These are phyloP conservation scores for Abramis brama DNA, from an alignment of 2,113 vertebrate genomes.

Conservation along the genomic window DNA sequence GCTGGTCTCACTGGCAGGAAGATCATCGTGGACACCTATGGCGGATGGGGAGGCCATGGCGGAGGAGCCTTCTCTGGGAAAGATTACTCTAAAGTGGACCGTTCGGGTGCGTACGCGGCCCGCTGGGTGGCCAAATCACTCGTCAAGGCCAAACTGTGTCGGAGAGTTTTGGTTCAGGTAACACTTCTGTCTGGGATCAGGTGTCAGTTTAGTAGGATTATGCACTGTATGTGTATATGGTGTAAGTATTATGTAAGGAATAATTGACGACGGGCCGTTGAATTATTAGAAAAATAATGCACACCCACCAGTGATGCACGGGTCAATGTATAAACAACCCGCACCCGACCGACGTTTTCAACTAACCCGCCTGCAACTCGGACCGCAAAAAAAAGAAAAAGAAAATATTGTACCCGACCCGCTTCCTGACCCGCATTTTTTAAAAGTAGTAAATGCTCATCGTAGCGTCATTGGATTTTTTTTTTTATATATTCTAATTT, in stretches of 20 bases:
- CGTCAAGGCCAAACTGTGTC: conserved; percentile 77
- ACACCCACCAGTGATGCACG: too few species aligned
- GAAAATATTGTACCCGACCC: too few species aligned
- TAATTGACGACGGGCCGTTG: too few species aligned
- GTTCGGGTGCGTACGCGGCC: conserved; percentile 77
- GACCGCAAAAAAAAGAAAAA: too few species aligned
- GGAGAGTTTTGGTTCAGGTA: conserved; percentile 75
- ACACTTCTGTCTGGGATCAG: conserved; percentile 15
- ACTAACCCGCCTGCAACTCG: too few species aligned
- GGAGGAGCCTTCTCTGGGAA: conserved; percentile 80
- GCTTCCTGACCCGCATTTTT: too few species aligned
- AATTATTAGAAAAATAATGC: too few species aligned
- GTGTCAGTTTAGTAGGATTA: neutral
- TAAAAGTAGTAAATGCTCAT: too few species aligned
- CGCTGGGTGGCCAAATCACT: conserved; percentile 80
- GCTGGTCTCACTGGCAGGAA: conserved; percentile 79
- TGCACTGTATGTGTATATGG: neutral
- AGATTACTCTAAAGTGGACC: conserved; percentile 78
- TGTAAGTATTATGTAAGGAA: neutral
- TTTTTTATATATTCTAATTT: too few species aligned
- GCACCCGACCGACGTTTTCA: too few species aligned
- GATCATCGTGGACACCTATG: conserved; percentile 79
- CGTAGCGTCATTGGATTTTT: too few species aligned
- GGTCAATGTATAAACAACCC: too few species aligned
- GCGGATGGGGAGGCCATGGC: conserved; percentile 79